Percentiles rank a stretch among this genome's conserved stretches.
Evolutionary conservation across 1,140 invertebrate genomes (phyloP).

Genomic region (Dolichoris vasculosae): DNA sequence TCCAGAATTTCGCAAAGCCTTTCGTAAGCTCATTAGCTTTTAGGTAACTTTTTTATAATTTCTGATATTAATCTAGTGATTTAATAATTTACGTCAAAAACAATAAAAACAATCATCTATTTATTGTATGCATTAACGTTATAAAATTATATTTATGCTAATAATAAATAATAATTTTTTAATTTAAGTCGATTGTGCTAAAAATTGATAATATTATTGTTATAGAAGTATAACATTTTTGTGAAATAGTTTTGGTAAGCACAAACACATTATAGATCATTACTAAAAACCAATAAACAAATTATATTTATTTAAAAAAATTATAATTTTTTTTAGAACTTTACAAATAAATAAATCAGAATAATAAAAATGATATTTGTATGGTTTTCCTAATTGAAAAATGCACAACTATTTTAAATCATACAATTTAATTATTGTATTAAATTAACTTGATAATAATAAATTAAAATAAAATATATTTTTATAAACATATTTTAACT

Average conservation of each 20-base stretch:
- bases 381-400: too few species aligned
- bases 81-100: conserved; percentile 2
- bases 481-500: too few species aligned
- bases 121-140: neutral
- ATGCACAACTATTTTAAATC: too few species aligned
- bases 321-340: too few species aligned
- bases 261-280: neutral
- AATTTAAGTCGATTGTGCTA: neutral
- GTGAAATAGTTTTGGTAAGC: neutral
- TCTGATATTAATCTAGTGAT: neutral
- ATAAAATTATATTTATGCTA: neutral
- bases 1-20: conserved; percentile 98
- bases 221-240: neutral
- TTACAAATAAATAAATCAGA: neutral
- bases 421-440: too few species aligned
- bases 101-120: neutral
- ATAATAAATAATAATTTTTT: neutral
- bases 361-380: too few species aligned
- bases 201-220: neutral
- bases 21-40: conserved; percentile 82
- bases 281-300: neutral
- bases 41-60: neutral
- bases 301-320: neutral
- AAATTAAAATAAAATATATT: too few species aligned
- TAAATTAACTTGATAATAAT: too few species aligned